These are phyloP conservation scores for Microtus pennsylvanicus DNA, from an alignment of 2,113 vertebrate genomes.

Conservation along the genomic window DNA sequence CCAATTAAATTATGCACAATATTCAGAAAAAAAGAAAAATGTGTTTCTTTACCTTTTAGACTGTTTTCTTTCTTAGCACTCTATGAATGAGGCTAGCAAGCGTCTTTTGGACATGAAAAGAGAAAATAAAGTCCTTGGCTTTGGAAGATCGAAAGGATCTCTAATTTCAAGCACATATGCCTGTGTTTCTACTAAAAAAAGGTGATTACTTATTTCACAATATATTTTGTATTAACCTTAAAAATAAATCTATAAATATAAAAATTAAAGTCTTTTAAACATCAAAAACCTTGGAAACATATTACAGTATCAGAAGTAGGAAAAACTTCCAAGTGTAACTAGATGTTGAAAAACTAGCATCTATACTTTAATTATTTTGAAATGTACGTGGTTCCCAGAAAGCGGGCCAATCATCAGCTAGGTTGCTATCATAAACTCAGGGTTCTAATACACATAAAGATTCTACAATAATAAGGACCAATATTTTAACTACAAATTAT, in stretches of 20 bases:
- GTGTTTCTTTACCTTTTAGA: background rate
- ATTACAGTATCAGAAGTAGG: background rate
- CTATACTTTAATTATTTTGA: background rate
- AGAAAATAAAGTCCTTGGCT: background rate
- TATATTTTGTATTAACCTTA: background rate
- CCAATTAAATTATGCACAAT: background rate
- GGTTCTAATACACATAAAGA: background rate
- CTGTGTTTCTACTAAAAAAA: background rate
- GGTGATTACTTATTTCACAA: background rate
- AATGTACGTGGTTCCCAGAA: background rate
- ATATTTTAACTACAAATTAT: background rate
- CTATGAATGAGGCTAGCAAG: background rate
- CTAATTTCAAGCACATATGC: background rate
- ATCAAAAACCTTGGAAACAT: background rate
- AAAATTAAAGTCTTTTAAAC: background rate
- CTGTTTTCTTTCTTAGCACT: background rate
- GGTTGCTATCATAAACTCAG: background rate
- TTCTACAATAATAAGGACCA: background rate
- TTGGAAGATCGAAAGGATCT: background rate
- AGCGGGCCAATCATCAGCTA: background rate
- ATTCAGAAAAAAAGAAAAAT: background rate
- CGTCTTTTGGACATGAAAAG: background rate
- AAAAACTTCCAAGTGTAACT: background rate
- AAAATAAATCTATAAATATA: background rate
- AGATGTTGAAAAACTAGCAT: background rate